Conservation (phyloP, 2,797 vertebrate species). For the Macropus fuliginosus region DNA sequence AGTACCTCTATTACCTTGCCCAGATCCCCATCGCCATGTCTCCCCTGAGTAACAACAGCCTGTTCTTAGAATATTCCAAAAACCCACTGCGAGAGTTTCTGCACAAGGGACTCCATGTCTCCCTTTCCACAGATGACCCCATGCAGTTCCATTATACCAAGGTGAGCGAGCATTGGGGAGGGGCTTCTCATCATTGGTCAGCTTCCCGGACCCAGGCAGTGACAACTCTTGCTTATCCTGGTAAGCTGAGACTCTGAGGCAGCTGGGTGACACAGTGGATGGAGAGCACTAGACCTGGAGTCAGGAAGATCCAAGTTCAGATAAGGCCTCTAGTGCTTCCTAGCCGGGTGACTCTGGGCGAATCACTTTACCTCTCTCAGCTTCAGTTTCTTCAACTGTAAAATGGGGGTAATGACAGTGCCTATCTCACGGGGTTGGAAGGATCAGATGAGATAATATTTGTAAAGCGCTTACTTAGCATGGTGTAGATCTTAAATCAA, state of each 20-base stretch:
- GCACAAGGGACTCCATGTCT: slow-evolving; percentile 95
- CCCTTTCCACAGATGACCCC: slow-evolving; percentile 97
- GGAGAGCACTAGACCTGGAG: neutral
- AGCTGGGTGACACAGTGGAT: neutral
- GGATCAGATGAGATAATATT: neutral
- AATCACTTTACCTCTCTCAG: neutral
- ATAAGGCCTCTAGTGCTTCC: neutral
- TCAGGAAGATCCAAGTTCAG: neutral
- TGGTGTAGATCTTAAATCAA: neutral
- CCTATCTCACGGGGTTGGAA: neutral
- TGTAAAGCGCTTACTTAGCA: neutral
- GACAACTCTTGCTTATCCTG: neutral
- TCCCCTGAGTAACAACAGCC: slow-evolving; percentile 98
- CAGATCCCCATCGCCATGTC: slow-evolving; percentile 99
- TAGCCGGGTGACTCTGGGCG: neutral
- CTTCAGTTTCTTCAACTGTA: neutral
- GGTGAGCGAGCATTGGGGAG: slow-evolving; percentile 84
- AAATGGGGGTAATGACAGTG: neutral
- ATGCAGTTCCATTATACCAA: slow-evolving; percentile 99
- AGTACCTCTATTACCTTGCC: slow-evolving; percentile 97
- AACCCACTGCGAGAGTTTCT: slow-evolving; percentile 96
- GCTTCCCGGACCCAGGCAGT: neutral
- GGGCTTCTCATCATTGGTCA: neutral
- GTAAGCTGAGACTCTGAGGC: neutral
- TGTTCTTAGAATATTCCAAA: slow-evolving; percentile 98